phyloP scores from a whole-genome alignment of 1,140 invertebrate species.

The Papilio xuthus region DNA sequence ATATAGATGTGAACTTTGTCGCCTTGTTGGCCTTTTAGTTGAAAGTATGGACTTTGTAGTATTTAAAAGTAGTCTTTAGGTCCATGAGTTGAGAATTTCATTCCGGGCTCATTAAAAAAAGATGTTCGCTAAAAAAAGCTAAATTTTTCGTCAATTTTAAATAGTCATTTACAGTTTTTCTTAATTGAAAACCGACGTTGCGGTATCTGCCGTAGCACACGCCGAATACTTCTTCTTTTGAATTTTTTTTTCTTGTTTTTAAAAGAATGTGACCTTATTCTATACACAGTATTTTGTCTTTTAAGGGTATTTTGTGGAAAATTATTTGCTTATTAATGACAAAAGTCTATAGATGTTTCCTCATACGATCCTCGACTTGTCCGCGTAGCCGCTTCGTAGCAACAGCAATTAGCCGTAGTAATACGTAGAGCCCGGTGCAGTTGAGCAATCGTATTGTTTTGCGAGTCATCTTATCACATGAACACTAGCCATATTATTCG shows the following conservation, averaged over 20 bases:
- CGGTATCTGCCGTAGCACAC: no score
- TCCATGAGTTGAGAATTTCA: not conserved
- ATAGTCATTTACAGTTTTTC: no score
- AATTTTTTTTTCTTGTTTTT: no score
- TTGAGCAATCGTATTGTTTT: no score
- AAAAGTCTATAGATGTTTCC: not conserved
- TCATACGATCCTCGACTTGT: not conserved
- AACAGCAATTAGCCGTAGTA: not conserved
- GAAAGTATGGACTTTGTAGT: not conserved
- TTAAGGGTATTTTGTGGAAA: no score
- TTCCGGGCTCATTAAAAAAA: not conserved
- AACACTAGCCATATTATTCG: not conserved
- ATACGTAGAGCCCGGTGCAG: no score
- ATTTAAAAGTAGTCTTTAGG: not conserved
- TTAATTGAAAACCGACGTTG: no score
- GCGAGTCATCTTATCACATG: not conserved
- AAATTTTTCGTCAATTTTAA: no score
- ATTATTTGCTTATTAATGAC: not conserved
- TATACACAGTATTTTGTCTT: no score
- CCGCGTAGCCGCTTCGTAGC: not conserved
- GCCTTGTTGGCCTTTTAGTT: not conserved
- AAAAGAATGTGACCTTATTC: no score
- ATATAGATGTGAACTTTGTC: not conserved
- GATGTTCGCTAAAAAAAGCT: no score
- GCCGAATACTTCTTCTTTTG: no score